These are phyloP conservation scores for Craseonycteris thonglongyai DNA, from an alignment of 2,113 vertebrate species.

Conservation along the genomic window DNA sequence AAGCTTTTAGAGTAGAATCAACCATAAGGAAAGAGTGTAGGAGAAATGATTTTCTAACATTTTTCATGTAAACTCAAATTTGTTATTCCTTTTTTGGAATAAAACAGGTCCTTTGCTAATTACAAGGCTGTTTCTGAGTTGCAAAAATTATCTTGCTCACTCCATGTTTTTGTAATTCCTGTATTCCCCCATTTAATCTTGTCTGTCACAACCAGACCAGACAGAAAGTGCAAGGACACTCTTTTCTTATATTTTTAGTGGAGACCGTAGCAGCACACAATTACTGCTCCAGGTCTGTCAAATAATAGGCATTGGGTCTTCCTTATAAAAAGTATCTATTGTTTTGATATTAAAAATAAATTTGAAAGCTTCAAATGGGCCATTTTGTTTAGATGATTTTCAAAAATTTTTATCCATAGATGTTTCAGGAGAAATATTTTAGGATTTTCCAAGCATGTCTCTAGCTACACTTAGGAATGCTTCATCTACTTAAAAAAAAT, in stretches of 20 bases:
- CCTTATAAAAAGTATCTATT: background rate
- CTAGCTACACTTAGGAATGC: background rate
- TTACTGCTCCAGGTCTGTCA: background rate
- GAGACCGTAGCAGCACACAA: background rate
- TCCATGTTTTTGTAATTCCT: background rate
- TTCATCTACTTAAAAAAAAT: background rate
- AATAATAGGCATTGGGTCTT: background rate
- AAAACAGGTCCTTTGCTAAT: background rate
- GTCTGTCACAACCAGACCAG: background rate
- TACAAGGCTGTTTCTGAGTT: background rate
- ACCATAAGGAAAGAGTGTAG: background rate
- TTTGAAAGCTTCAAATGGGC: background rate
- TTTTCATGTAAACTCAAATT: background rate
- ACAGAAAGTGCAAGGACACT: background rate
- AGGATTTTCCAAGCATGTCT: slow-evolving; percentile 1
- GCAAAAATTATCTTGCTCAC: background rate
- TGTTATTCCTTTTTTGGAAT: background rate
- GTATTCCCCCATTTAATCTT: background rate
- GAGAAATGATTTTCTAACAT: background rate
- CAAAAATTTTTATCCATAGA: background rate
- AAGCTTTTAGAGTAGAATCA: background rate
- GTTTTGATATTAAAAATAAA: slow-evolving; percentile 4
- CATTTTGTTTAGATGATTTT: background rate
- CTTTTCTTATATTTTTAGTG: background rate
- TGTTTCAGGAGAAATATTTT: background rate